These are phyloP conservation scores for Cephus rjabovi DNA, from an alignment of 2,888 invertebrate species.

Conservation along the genomic window DNA sequence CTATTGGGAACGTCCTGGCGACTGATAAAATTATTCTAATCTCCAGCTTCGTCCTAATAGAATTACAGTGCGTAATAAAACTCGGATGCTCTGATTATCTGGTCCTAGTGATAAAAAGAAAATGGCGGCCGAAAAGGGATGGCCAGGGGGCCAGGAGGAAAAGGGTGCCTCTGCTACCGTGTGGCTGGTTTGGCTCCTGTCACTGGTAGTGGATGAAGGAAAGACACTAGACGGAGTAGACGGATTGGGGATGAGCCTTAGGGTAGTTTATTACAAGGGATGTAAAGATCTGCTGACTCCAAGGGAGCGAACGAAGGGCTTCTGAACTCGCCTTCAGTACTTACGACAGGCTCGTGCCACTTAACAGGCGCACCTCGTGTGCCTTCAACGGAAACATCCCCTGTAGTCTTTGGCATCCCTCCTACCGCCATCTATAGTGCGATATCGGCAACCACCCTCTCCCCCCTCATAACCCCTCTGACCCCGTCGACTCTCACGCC, in stretches of 20 bases:
- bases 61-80: no score
- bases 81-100: no score
- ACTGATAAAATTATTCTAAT: no score
- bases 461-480: slow-evolving; percentile 14
- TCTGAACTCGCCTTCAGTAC: slow-evolving; percentile 24
- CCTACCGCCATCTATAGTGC: slow-evolving; percentile 19
- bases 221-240: slow-evolving; percentile 18
- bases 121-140: no score
- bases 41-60: no score
- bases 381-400: slow-evolving; percentile 15
- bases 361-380: slow-evolving; percentile 49
- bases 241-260: slow-evolving; percentile 23
- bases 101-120: no score
- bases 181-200: slow-evolving; percentile 6
- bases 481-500: slow-evolving; percentile 13
- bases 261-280: slow-evolving; percentile 29
- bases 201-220: slow-evolving; percentile 7
- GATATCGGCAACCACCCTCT: slow-evolving; percentile 21
- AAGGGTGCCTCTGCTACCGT: no score
- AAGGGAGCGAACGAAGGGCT: slow-evolving; percentile 26
- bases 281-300: slow-evolving; percentile 34
- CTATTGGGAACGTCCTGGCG: no score
- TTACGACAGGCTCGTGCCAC: slow-evolving; percentile 49
- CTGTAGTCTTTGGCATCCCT: slow-evolving; percentile 14
- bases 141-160: no score